Evolutionary conservation across 2,797 vertebrate species (phyloP), one percentile per base, ranked within the genome.

Genomic region (Luscinia megarhynchos): DNA sequence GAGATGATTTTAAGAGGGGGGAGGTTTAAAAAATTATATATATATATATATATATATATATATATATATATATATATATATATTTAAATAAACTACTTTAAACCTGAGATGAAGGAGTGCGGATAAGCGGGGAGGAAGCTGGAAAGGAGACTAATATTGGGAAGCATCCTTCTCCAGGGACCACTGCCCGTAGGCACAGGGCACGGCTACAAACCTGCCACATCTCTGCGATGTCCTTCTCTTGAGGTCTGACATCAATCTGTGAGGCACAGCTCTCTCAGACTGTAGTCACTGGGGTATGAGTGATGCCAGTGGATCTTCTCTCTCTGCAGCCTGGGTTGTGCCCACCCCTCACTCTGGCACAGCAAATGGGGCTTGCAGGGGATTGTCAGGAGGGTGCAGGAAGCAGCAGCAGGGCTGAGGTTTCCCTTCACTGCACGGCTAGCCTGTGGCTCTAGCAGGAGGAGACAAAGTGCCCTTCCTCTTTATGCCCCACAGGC

Each of bases 281-380:
- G 10, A 18, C 20, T 51, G 30, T 21, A 8, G 16, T 40, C 22
- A 30, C 15, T 7, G 34, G 13, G 26, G 1, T 59, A 11, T 0
- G 0, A 34, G 10, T 5, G 41, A 27, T 46, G 36, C 22, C 0
- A 1, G 11, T 12, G 30, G n/a, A 29, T 34, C 48, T 45, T 34
- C 13, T 72, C 8, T 54, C 43, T 55, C 43, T 32, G 1, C 1
- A 16, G 4, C 4, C 1, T 43, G 51, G 20, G 11, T 11, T 61
- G 22, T 57, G 29, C 54, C 50, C 34, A 20, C 21, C 38, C 4
- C 17, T 11, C 12, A 0, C 8, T 29, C 40, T 20, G 38, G 50
- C 23, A 24, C 10, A n/a, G 57, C 50, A 20, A 45, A 15, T 8
- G 15, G 19, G 23, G 17, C 66, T 92, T 1, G 1, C n/a, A 40